phyloP scores from a whole-genome alignment of 2,113 vertebrate genomes.

The Psettodes erumei region DNA sequence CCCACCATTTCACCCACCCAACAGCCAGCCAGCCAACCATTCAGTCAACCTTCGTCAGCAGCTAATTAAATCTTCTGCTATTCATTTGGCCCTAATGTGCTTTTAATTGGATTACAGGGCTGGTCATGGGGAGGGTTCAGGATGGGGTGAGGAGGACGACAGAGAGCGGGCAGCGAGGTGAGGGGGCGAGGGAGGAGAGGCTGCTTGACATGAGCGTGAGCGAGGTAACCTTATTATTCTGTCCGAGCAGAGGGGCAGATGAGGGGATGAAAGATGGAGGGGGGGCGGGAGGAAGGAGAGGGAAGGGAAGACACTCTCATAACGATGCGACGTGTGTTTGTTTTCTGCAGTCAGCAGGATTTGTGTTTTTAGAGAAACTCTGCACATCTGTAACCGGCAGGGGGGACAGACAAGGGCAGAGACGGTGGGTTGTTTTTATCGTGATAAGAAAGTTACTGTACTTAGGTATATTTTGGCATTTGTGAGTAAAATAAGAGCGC shows the following conservation, averaged over 20 bases:
- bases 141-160: conserved; percentile 62
- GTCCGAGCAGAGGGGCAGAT: conserved; percentile 1
- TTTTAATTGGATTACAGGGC: conserved; percentile 83
- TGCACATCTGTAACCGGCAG: conserved; percentile 34
- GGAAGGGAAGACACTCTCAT: conserved; percentile 26
- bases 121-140: conserved; percentile 72
- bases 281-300: not conserved
- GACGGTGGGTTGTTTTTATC: no score
- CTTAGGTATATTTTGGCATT: conserved; percentile 35
- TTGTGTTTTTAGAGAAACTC: conserved; percentile 35
- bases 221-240: conserved; percentile 60
- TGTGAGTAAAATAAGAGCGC: conserved; percentile 29
- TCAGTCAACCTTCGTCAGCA: conserved; percentile 74
- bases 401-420: conserved; percentile 18
- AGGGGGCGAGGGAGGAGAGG: conserved; percentile 38
- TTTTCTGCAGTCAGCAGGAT: conserved; percentile 62
- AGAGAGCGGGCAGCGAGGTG: conserved; percentile 54
- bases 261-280: not conserved
- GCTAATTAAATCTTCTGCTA: conserved; percentile 82
- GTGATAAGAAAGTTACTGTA: conserved; percentile 49
- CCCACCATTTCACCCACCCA: conserved; percentile 22
- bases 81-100: conserved; percentile 83
- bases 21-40: conserved; percentile 44
- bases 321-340: conserved; percentile 45
- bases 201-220: conserved; percentile 57